Conservation (phyloP, 1,140 invertebrate genomes). For the Mizuhopecten yessoensis region DNA sequence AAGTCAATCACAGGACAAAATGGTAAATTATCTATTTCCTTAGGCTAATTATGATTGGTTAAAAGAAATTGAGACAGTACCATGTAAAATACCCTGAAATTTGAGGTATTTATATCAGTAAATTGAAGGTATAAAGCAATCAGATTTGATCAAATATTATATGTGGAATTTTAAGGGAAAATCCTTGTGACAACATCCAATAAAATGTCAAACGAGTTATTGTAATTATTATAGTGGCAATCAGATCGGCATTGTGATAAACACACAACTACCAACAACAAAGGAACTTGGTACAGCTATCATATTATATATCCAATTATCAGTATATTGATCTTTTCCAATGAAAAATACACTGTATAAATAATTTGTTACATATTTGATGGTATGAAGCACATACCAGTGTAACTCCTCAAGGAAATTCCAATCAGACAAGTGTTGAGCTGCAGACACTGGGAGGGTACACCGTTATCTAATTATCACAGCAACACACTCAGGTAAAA, state of each 20-base stretch:
- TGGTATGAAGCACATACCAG: neutral
- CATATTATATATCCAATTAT: neutral
- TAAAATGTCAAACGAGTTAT: neutral
- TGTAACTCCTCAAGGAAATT: neutral
- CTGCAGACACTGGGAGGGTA: too few species aligned
- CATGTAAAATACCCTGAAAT: neutral
- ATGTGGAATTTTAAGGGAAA: too few species aligned
- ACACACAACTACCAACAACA: neutral
- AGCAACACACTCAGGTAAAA: neutral
- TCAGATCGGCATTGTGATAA: neutral
- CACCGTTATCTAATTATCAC: constrained; percentile 7
- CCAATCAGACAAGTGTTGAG: neutral
- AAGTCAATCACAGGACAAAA: too few species aligned
- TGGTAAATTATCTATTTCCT: too few species aligned
- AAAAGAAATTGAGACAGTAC: neutral
- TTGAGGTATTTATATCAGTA: neutral
- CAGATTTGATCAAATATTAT: neutral
- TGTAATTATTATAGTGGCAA: neutral
- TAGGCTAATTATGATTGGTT: too few species aligned
- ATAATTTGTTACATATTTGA: neutral
- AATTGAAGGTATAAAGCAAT: neutral
- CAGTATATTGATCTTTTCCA: neutral
- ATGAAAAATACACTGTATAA: neutral
- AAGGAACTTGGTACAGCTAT: neutral
- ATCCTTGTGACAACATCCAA: neutral